phyloP scores from a whole-genome alignment of 2,113 vertebrate genomes.

The Heloderma charlesbogerti region DNA sequence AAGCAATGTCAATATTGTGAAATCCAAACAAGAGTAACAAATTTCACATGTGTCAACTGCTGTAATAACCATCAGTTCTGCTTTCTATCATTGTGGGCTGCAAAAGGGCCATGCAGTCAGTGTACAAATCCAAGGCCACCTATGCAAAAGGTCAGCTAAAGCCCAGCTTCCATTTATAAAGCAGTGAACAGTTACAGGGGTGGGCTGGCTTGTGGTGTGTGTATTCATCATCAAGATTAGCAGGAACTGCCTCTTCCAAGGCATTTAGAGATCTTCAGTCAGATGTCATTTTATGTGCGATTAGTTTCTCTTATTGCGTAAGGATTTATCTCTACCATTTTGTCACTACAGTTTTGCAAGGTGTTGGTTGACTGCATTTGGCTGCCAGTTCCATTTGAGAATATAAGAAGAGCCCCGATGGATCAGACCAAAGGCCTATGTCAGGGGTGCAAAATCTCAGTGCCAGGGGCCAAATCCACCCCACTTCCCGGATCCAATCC shows the following conservation, averaged over 20 bases:
- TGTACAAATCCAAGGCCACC: constrained; percentile 38
- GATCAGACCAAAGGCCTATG: no score
- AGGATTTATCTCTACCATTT: background rate
- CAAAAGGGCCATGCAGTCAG: constrained; percentile 39
- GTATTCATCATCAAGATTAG: constrained; percentile 43
- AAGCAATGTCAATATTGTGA: constrained; percentile 35
- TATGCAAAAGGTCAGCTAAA: constrained; percentile 62
- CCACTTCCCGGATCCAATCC: no score
- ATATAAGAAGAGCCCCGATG: background rate
- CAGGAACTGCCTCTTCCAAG: background rate
- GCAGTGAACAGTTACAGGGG: background rate
- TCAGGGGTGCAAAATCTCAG: no score
- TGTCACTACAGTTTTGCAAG: background rate
- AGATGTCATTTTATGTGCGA: background rate
- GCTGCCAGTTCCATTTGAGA: background rate
- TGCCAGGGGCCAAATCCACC: no score
- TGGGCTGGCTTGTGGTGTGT: constrained; percentile 34
- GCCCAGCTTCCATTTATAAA: constrained; percentile 57
- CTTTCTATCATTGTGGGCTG: constrained; percentile 42
- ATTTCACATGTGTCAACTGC: constrained; percentile 1
- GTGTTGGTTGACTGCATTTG: background rate
- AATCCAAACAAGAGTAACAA: constrained; percentile 19
- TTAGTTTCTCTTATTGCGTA: background rate
- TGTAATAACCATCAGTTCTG: constrained; percentile 54
- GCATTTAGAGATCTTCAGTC: background rate